A percentile compares a stretch with the other conserved stretches of the same genome.
Conservation (phyloP, 2,888 invertebrate genomes). For the Microctonus hyperodae region DNA sequence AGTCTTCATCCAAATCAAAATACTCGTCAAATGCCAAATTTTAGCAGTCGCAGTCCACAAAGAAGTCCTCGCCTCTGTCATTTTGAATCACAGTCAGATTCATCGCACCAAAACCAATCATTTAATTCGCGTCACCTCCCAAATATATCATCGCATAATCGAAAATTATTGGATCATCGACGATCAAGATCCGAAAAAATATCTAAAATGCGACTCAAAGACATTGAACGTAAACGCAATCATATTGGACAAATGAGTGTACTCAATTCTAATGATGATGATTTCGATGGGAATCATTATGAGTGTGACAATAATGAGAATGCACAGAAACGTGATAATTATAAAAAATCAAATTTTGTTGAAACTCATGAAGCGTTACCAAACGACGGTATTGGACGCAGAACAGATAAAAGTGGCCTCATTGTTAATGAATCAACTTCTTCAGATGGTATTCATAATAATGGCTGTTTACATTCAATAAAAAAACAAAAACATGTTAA, state of each 20-base stretch:
- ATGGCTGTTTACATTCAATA: neutral
- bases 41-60: constrained; percentile 58
- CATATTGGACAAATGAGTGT: constrained; percentile 55
- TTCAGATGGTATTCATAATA: neutral
- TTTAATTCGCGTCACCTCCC: constrained; percentile 34
- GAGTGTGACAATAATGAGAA: neutral
- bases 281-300: constrained; percentile 24
- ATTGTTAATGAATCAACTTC: neutral
- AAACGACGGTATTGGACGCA: neutral
- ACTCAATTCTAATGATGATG: constrained; percentile 35
- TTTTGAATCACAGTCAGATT: constrained; percentile 50
- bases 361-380: neutral
- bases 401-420: neutral
- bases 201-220: constrained; percentile 42
- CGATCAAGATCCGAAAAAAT: constrained; percentile 57
- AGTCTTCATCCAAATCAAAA: constrained; percentile 60
- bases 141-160: constrained; percentile 48
- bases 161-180: constrained; percentile 56
- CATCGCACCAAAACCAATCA: constrained; percentile 32
- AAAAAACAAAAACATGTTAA: neutral
- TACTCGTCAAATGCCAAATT: constrained; percentile 59
- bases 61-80: constrained; percentile 58
- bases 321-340: neutral
- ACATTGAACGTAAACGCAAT: neutral
- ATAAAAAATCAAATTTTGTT: neutral